Percentiles rank a stretch among this genome's conserved stretches.
These are phyloP conservation scores for Parauchenoglanis punctatus DNA, from an alignment of 2,797 vertebrate genomes.

Conservation along the genomic window DNA sequence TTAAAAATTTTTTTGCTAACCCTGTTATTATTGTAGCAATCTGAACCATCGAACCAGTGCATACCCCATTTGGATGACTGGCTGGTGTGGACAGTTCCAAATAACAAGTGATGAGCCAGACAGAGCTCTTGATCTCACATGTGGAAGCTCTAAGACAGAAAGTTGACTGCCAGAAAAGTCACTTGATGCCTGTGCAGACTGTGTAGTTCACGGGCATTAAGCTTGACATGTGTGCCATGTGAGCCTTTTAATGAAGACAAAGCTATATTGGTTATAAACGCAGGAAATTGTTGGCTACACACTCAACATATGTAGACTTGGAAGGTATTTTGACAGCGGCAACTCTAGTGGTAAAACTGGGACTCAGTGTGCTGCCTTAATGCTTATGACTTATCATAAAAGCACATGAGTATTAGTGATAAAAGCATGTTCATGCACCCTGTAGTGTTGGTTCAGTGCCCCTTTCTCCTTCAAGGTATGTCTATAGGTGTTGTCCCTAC, in stretches of 20 bases:
- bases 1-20: no score
- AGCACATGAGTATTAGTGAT: background rate
- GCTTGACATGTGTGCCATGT: background rate
- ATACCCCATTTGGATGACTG: background rate
- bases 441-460: background rate
- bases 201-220: background rate
- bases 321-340: background rate
- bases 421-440: background rate
- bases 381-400: background rate
- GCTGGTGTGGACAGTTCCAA: background rate
- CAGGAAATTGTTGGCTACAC: background rate
- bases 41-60: background rate
- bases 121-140: background rate
- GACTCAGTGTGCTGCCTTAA: background rate
- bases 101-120: background rate
- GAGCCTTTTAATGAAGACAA: background rate
- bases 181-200: background rate
- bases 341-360: background rate
- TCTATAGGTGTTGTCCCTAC: background rate
- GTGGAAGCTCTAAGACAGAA: background rate
- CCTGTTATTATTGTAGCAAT: background rate
- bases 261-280: background rate
- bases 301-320: background rate
- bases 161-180: background rate
- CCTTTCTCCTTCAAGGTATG: background rate